Base-by-base conservation (phyloP, 2,888 invertebrate species). In the Meiosimyza decipiens region DNA sequence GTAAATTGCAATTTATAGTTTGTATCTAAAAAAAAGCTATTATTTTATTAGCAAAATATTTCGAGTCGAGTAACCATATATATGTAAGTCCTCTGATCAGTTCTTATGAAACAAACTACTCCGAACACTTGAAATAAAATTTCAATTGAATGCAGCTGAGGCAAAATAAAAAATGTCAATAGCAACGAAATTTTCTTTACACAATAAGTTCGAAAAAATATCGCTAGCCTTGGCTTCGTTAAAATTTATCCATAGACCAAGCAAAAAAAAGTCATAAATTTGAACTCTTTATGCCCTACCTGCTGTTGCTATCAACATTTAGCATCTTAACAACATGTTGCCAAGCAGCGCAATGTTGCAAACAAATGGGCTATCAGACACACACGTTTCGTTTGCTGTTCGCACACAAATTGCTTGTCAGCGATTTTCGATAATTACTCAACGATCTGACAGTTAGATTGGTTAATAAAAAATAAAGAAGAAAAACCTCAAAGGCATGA, bases 401-500 rank as follows among this genome's bases (percentile, higher is more conserved):
- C 49, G 60, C 68, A 74, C 75, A 78, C 77, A 78, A 77, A 77
- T 78, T 77, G 75, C 77, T 76, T 77, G 77, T 76, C 77, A 77
- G 74, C 75, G 76, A 76, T 77, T 70, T 72, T 73, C 75, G 77
- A 75, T 78, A 77, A 78, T 78, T 77, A 76, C 77, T 62, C 73
- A 54, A 73, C 74, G 72, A 71, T 59, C 63, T 63, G 63, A 49
- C 63, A 63, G 63, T 49, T 16, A 16, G 40, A 47, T 47, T 40
- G 13, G 49, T 47, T 13, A 40, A 40, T 2, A 9, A 40, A 40
- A 40, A 40, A 40, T 40, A 40, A 40, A 40, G 9, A 40, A 9
- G 9, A 40, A 40, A 40, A 40, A 9, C 40, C 40, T 9, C 40
- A 40, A 40, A 40, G 40, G 40, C 40, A 40, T 40, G 40, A 6